Percentiles rank a stretch among this genome's conserved stretches.
phyloP scores from a whole-genome alignment of 2,888 invertebrate genomes.

The Nesidiocoris tenuis region DNA sequence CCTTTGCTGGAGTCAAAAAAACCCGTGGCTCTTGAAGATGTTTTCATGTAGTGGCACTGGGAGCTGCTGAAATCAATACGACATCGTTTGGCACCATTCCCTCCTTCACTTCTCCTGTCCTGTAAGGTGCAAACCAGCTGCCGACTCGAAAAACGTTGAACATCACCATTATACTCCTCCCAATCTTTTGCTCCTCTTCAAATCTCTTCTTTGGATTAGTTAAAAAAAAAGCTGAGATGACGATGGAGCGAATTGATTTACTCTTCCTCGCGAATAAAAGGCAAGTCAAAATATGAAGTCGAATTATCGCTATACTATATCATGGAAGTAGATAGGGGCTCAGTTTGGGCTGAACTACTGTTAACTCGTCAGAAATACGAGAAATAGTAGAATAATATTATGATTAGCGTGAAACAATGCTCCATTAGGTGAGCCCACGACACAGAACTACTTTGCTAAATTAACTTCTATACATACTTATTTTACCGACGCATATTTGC shows the following conservation, averaged over 20 bases:
- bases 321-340: not conserved
- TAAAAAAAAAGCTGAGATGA: no score
- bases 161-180: not conserved
- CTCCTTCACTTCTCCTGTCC: no score
- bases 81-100: no score
- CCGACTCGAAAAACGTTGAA: no score
- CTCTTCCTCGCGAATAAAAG: no score
- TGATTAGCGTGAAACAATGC: not conserved
- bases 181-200: not conserved
- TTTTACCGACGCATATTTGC: no score
- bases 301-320: not conserved
- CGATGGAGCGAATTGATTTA: not conserved
- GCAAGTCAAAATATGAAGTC: not conserved
- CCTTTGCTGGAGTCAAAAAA: slow-evolving; percentile 53
- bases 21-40: slow-evolving; percentile 63
- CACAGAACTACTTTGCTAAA: not conserved
- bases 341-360: not conserved
- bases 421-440: not conserved
- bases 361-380: not conserved
- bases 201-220: not conserved
- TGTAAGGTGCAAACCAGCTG: not conserved
- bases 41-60: slow-evolving; percentile 77
- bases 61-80: not conserved
- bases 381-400: no score
- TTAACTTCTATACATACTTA: no score